Percentiles rank a stretch among this genome's conserved stretches.
Conservation (phyloP, 2,113 vertebrate species). For the Hyaena hyaena region DNA sequence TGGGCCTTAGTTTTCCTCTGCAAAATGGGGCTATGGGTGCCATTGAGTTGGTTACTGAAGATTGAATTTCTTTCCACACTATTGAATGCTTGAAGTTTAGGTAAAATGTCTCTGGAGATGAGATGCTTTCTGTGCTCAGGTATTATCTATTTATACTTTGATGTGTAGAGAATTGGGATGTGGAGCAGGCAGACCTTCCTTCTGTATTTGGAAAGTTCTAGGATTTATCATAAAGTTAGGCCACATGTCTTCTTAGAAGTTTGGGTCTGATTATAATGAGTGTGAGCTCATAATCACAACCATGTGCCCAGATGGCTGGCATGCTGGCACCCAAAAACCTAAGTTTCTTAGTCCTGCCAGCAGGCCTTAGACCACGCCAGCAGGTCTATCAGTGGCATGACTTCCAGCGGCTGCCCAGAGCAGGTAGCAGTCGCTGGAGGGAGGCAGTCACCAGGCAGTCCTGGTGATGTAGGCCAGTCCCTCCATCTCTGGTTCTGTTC, state of each 20-base stretch:
- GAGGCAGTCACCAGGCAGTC: background rate
- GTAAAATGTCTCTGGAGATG: background rate
- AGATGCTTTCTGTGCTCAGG: background rate
- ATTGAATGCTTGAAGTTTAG: slow-evolving; percentile 4
- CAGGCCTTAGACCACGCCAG: too few species aligned
- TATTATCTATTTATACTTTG: background rate
- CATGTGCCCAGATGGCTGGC: background rate
- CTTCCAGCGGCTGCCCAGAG: background rate
- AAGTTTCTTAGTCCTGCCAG: background rate
- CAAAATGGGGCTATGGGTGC: background rate
- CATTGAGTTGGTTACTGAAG: background rate
- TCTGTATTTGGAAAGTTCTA: slow-evolving; percentile 22
- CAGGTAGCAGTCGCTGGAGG: background rate
- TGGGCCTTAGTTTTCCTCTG: slow-evolving; percentile 12
- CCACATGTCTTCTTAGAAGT: background rate
- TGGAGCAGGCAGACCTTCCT: background rate
- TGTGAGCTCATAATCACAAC: background rate
- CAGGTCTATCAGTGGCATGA: background rate
- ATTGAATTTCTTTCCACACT: background rate
- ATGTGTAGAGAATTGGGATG: background rate
- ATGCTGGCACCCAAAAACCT: background rate
- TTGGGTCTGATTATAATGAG: background rate
- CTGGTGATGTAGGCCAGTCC: background rate
- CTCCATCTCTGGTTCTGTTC: background rate
- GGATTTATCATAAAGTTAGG: background rate